These are phyloP conservation scores for Jacana jacana DNA, from an alignment of 2,113 vertebrate species.

Conservation along the genomic window DNA sequence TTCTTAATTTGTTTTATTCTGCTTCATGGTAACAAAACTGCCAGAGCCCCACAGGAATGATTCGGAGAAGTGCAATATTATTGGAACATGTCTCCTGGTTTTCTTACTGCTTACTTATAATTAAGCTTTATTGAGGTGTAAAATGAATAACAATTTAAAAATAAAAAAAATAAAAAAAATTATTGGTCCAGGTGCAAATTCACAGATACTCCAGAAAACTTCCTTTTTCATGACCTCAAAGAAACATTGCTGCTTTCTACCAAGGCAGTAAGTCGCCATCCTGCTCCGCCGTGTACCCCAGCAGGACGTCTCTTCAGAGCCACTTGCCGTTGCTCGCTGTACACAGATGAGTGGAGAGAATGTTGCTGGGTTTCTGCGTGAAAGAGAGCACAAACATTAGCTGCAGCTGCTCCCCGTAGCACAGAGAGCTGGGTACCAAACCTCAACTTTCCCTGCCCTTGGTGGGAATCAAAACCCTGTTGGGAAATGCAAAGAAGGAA, in stretches of 20 bases:
- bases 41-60: constrained; percentile 74
- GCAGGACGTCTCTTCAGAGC: background rate
- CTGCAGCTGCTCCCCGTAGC: background rate
- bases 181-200: constrained; percentile 78
- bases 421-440: background rate
- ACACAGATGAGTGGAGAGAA: background rate
- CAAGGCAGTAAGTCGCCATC: background rate
- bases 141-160: constrained; percentile 80
- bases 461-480: background rate
- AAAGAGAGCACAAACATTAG: background rate
- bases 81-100: constrained; percentile 73
- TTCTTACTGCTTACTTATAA: constrained; percentile 82
- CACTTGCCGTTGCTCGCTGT: background rate
- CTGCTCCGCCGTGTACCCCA: background rate
- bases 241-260: background rate
- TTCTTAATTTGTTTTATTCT: constrained; percentile 82
- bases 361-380: background rate
- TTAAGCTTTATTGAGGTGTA: constrained; percentile 85
- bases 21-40: constrained; percentile 64
- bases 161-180: constrained; percentile 51
- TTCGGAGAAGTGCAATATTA: constrained; percentile 73
- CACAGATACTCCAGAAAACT: constrained; percentile 52
- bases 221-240: constrained; percentile 38
- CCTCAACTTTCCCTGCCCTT: background rate
- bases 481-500: background rate